Evolutionary conservation across 1,140 invertebrate species (phyloP).

Genomic region (Cylas formicarius): DNA sequence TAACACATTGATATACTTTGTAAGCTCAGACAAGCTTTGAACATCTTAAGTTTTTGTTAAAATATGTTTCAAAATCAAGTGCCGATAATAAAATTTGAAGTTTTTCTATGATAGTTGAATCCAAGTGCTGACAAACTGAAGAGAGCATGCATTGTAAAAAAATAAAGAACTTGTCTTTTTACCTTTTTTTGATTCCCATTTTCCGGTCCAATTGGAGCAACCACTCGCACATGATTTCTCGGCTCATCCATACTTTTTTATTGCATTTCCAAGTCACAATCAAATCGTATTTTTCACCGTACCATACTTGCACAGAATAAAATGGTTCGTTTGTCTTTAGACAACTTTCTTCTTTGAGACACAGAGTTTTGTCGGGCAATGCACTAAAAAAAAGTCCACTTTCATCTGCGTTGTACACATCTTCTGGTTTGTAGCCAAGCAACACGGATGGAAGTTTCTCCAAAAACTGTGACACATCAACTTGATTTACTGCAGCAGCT

Average conservation of each 20-base stretch:
- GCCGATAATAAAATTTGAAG: constrained; percentile 4
- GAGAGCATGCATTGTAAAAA: background rate
- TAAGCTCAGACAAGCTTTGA: too few relatives aligned
- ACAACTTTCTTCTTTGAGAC: too few relatives aligned
- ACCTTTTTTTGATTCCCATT: background rate
- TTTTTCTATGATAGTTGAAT: constrained; percentile 5
- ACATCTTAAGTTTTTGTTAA: too few relatives aligned
- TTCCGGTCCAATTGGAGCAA: background rate
- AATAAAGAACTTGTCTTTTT: background rate
- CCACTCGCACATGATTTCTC: constrained; percentile 1
- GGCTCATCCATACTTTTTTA: background rate
- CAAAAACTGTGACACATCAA: too few relatives aligned
- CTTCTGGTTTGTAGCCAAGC: too few relatives aligned
- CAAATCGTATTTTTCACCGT: too few relatives aligned
- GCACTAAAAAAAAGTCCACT: background rate
- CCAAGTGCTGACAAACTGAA: background rate
- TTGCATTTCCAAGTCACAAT: background rate
- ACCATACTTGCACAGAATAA: background rate
- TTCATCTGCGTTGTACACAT: too few relatives aligned
- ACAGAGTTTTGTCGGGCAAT: constrained; percentile 1
- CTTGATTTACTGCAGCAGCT: too few relatives aligned
- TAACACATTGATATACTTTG: too few relatives aligned
- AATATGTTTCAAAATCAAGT: constrained; percentile 4
- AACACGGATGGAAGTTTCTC: too few relatives aligned
- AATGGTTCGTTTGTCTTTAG: background rate